phyloP scores from a whole-genome alignment of 2,888 invertebrate genomes.

The Athrips mouffetella region DNA sequence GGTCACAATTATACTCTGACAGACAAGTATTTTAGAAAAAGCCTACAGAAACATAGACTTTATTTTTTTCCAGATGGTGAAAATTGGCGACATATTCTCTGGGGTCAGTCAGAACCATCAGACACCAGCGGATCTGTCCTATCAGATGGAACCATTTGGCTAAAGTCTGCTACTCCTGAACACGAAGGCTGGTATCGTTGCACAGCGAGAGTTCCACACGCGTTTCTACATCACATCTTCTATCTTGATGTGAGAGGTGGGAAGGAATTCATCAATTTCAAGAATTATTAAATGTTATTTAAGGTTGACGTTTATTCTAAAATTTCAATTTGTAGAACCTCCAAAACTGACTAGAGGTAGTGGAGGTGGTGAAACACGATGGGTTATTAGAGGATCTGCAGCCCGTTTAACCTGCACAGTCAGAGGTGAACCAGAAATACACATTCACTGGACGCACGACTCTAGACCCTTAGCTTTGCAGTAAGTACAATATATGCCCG shows the following conservation, averaged over 20 bases:
- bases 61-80: constrained; percentile 58
- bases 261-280: no score
- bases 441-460: constrained; percentile 77
- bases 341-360: constrained; percentile 57
- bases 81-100: constrained; percentile 68
- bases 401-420: constrained; percentile 80
- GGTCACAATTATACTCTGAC: no score
- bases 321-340: constrained; percentile 51
- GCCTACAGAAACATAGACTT: no score
- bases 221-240: constrained; percentile 64
- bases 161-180: constrained; percentile 84
- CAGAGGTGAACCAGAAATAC: constrained; percentile 81
- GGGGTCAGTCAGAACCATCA: constrained; percentile 61
- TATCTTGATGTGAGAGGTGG: constrained; percentile 68
- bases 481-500: constrained; percentile 45
- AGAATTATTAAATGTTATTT: neutral
- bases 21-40: no score
- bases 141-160: constrained; percentile 85
- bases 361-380: constrained; percentile 60
- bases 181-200: constrained; percentile 93
- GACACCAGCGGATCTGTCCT: constrained; percentile 77
- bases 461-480: constrained; percentile 64
- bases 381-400: constrained; percentile 71
- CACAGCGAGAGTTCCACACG: constrained; percentile 80
- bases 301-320: neutral